Evolutionary conservation across 2,797 vertebrate genomes (phyloP).

Genomic region (Sebastes dallii): DNA sequence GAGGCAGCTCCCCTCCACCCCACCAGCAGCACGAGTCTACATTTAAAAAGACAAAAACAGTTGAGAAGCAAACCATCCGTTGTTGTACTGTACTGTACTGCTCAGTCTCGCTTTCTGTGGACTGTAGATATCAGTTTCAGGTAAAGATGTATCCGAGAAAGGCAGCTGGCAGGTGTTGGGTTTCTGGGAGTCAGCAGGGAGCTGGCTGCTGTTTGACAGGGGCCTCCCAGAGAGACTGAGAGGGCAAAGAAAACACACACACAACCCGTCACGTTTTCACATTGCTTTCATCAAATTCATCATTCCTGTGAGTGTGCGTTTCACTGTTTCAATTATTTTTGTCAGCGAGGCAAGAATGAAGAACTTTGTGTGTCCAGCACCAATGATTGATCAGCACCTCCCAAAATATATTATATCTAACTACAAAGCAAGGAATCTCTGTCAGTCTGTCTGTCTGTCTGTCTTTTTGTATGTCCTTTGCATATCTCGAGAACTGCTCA

Average conservation of each 20-base stretch:
- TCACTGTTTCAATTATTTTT: not conserved
- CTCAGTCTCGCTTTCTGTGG: not conserved
- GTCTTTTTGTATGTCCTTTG: not conserved
- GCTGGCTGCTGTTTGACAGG: constrained; percentile 33
- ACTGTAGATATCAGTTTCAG: constrained; percentile 21
- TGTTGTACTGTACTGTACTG: not conserved
- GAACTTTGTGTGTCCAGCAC: not conserved
- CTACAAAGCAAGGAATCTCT: too few species aligned
- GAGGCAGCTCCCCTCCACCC: constrained; percentile 72
- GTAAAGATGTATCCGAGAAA: constrained; percentile 19
- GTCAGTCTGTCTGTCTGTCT: too few species aligned
- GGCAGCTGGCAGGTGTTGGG: constrained; percentile 40
- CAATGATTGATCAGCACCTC: not conserved
- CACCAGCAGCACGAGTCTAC: constrained; percentile 46
- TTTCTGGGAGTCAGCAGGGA: constrained; percentile 30
- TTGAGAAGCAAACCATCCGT: constrained; percentile 1
- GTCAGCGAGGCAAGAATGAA: not conserved
- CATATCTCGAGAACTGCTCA: not conserved
- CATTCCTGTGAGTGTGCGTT: not conserved
- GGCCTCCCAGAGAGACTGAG: constrained; percentile 25
- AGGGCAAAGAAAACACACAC: constrained; percentile 44
- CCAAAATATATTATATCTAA: not conserved
- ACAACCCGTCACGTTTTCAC: constrained; percentile 18
- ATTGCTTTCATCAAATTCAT: not conserved
- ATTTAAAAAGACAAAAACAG: constrained; percentile 61